A percentile compares a stretch with the other conserved stretches of the same genome.
Evolutionary conservation across 2,888 invertebrate species (phyloP).

Genomic region (Leptinotarsa haldemani): DNA sequence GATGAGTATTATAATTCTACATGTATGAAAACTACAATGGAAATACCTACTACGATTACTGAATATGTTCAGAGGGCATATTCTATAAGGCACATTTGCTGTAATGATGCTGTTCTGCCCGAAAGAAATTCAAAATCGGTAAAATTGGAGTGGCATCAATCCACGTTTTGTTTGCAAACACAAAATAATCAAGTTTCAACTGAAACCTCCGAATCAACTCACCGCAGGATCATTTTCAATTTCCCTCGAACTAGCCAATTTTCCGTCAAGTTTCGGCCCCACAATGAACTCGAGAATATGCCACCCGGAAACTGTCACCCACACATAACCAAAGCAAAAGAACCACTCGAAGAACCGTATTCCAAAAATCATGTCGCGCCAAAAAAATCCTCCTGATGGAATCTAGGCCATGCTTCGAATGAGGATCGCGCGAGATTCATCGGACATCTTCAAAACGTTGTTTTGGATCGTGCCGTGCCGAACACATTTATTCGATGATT

Average conservation of each 20-base stretch:
- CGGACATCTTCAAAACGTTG: slow-evolving; percentile 15
- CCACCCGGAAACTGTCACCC: slow-evolving; percentile 20
- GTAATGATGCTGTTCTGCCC: too few species aligned
- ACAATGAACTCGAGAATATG: slow-evolving; percentile 22
- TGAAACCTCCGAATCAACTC: background rate
- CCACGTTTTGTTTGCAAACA: too few species aligned
- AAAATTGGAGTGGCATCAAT: too few species aligned
- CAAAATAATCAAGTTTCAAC: too few species aligned
- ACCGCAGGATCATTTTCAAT: slow-evolving; percentile 15
- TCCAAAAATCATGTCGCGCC: slow-evolving; percentile 26
- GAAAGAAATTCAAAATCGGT: too few species aligned
- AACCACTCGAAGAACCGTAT: slow-evolving; percentile 12
- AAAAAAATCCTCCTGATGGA: slow-evolving; percentile 16
- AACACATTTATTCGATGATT: slow-evolving; percentile 12
- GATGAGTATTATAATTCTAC: too few species aligned
- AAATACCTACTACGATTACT: too few species aligned
- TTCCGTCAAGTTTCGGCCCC: slow-evolving; percentile 25
- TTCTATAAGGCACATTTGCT: too few species aligned
- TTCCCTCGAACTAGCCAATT: slow-evolving; percentile 10
- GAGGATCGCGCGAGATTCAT: background rate
- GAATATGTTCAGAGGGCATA: too few species aligned
- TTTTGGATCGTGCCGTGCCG: background rate
- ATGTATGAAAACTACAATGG: too few species aligned
- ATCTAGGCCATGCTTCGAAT: slow-evolving; percentile 23
- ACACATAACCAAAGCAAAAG: slow-evolving; percentile 13